Evolutionary conservation across 1,140 invertebrate species (phyloP).

Genomic region (Cherax quadricarinatus): DNA sequence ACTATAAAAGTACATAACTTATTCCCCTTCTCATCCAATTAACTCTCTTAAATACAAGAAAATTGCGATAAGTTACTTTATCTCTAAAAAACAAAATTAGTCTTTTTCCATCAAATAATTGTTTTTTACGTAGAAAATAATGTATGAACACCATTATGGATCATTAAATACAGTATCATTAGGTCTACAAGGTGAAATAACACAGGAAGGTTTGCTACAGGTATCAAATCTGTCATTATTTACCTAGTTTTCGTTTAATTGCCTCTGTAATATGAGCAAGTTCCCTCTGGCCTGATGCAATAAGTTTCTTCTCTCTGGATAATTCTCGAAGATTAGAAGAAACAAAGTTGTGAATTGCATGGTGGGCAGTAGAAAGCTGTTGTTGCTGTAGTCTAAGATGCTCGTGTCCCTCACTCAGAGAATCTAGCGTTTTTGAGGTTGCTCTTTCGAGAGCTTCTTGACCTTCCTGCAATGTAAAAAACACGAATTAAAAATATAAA

Average conservation of each 20-base stretch:
- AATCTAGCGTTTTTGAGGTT: constrained; percentile 79
- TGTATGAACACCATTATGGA: too few species aligned
- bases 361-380: constrained; percentile 79
- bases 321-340: constrained; percentile 80
- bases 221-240: constrained; percentile 18
- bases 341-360: constrained; percentile 78
- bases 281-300: constrained; percentile 80
- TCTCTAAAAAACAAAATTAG: too few species aligned
- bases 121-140: too few species aligned
- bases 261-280: constrained; percentile 80
- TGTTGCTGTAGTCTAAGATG: constrained; percentile 80
- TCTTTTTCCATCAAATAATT: too few species aligned
- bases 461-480: constrained; percentile 77
- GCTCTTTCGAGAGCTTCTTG: constrained; percentile 80
- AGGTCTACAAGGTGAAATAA: too few species aligned
- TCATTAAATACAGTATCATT: too few species aligned
- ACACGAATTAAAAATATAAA: too few species aligned
- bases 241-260: constrained; percentile 81
- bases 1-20: too few species aligned
- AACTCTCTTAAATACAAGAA: too few species aligned
- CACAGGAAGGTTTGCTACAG: too few species aligned
- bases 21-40: too few species aligned
- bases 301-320: constrained; percentile 81
- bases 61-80: too few species aligned
- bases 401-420: constrained; percentile 79